phyloP scores from a whole-genome alignment of 2,888 invertebrate genomes.

The Carcina quercana region DNA sequence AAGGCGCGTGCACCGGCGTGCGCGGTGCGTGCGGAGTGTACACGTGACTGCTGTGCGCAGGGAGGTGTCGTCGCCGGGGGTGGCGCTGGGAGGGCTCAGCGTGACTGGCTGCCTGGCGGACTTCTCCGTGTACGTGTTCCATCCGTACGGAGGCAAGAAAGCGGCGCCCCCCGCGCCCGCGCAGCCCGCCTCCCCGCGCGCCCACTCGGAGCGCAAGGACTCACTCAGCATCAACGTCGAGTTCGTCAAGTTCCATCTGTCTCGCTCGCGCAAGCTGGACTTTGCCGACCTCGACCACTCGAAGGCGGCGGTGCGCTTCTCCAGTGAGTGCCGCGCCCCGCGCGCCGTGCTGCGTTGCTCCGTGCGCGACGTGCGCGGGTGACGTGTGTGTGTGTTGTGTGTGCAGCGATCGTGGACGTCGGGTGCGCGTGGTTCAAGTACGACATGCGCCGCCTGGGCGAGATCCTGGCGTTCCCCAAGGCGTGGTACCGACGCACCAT shows the following conservation, averaged over 20 bases:
- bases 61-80: slow-evolving; percentile 74
- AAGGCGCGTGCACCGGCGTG: not conserved
- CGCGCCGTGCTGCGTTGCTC: not conserved
- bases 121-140: slow-evolving; percentile 98
- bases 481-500: slow-evolving; percentile 98
- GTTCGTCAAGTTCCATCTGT: slow-evolving; percentile 96
- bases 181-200: slow-evolving; percentile 86
- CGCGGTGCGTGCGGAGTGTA: not conserved
- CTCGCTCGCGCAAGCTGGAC: slow-evolving; percentile 91
- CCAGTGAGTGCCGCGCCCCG: slow-evolving; percentile 75
- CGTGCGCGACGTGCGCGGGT: not conserved
- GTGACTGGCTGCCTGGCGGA: slow-evolving; percentile 97
- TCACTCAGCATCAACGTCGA: slow-evolving; percentile 97
- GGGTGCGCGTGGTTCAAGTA: slow-evolving; percentile 98
- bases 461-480: slow-evolving; percentile 98
- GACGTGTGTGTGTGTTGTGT: not conserved
- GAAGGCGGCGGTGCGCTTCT: slow-evolving; percentile 92
- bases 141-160: slow-evolving; percentile 85
- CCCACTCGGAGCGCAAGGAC: slow-evolving; percentile 94
- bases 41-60: slow-evolving; percentile 32
- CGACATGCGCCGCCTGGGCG: slow-evolving; percentile 97
- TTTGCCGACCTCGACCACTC: slow-evolving; percentile 74
- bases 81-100: slow-evolving; percentile 89
- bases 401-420: slow-evolving; percentile 92
- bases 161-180: slow-evolving; percentile 71